These are phyloP conservation scores for Hipposideros larvatus DNA, from an alignment of 2,797 vertebrate species.

Conservation along the genomic window DNA sequence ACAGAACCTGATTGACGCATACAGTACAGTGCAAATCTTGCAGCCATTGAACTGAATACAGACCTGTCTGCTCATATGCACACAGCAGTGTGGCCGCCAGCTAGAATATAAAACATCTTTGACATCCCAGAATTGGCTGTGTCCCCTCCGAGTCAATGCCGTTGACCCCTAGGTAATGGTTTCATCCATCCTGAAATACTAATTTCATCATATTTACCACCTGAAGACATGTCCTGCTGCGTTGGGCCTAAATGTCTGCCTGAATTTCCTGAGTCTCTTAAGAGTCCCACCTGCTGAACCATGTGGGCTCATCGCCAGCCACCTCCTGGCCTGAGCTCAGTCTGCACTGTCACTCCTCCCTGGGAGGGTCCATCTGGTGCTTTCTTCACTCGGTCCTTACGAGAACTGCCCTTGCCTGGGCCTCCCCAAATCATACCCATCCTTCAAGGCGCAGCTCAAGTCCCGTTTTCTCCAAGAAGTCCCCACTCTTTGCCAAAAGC, in stretches of 20 bases:
- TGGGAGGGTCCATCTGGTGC: not conserved
- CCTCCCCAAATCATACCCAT: not conserved
- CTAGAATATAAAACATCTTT: not conserved
- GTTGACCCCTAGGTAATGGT: too few species aligned
- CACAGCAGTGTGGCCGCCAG: not conserved
- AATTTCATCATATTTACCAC: not conserved
- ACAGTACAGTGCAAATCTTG: not conserved
- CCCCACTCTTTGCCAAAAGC: not conserved
- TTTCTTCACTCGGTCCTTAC: not conserved
- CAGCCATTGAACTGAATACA: not conserved
- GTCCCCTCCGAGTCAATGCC: not conserved
- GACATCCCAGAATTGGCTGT: not conserved
- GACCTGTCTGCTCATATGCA: not conserved
- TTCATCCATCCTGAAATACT: not conserved
- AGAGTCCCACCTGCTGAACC: too few species aligned
- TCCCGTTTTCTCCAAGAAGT: not conserved
- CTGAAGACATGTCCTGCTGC: not conserved
- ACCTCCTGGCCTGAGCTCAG: not conserved
- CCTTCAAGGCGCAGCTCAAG: not conserved
- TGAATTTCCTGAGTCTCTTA: not conserved
- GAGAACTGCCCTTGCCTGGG: not conserved
- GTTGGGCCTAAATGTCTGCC: not conserved
- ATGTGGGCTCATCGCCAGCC: not conserved
- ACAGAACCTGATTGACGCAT: not conserved
- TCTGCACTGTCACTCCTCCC: fast-evolving